These are phyloP conservation scores for Ashinkailepas kermadecensis DNA, from an alignment of 2,888 invertebrate genomes.

Conservation along the genomic window DNA sequence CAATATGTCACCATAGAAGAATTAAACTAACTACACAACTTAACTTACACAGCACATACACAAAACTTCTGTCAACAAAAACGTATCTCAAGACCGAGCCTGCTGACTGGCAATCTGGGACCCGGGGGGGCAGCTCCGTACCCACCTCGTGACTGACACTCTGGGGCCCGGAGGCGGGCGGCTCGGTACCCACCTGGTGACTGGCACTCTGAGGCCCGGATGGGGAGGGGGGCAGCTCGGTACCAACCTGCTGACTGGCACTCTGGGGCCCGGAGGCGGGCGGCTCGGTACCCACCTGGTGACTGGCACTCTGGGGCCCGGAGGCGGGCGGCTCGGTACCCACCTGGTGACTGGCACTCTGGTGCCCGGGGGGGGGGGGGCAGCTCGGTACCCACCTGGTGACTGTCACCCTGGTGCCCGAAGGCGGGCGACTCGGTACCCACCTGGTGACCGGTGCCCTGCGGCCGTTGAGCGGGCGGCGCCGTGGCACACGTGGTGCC, in stretches of 20 bases:
- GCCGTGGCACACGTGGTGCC: constrained; percentile 5
- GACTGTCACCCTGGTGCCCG: too few species aligned
- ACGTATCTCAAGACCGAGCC: background rate
- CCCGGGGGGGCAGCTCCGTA: background rate
- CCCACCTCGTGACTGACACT: background rate
- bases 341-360: background rate
- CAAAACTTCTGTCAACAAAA: too few species aligned
- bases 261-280: too few species aligned
- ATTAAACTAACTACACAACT: too few species aligned
- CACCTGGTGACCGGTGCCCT: background rate
- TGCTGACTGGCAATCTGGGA: background rate
- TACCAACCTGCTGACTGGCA: too few species aligned
- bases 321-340: background rate
- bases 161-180: background rate
- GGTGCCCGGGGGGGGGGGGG: background rate
- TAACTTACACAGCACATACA: too few species aligned
- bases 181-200: constrained; percentile 8
- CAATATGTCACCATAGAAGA: too few species aligned
- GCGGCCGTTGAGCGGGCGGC: background rate
- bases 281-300: background rate
- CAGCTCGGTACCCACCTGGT: too few species aligned
- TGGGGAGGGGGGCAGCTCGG: too few species aligned
- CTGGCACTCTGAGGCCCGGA: background rate
- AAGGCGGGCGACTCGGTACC: background rate
- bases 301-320: background rate